These are phyloP conservation scores for Todiramphus saurophagus DNA, from an alignment of 2,113 vertebrate genomes.

Conservation along the genomic window DNA sequence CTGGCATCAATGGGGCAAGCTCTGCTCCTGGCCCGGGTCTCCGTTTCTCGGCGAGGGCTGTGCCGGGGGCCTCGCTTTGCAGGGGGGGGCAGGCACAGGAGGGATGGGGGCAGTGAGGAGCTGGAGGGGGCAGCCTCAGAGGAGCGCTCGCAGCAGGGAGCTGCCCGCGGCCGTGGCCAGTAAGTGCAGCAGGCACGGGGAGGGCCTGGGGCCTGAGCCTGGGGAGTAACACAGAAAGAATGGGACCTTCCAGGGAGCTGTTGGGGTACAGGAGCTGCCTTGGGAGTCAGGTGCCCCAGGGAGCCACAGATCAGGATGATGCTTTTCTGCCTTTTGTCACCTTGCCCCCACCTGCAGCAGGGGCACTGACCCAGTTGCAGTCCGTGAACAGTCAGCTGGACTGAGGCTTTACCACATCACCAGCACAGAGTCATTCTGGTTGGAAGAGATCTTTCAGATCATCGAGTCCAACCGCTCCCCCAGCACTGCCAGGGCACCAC, in stretches of 20 bases:
- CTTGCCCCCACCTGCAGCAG: fast-evolving
- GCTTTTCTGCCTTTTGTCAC: neutral
- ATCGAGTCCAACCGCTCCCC: too few species aligned
- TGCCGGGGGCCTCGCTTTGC: fast-evolving
- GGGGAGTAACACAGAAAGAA: neutral
- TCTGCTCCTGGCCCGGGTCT: too few species aligned
- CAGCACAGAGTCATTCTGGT: too few species aligned
- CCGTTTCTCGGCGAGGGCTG: neutral
- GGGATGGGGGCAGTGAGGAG: fast-evolving
- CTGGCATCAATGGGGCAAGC: neutral
- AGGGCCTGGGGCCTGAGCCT: slow-evolving; percentile 1
- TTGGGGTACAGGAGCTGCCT: neutral
- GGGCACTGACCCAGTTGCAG: neutral
- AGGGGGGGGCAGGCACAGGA: neutral
- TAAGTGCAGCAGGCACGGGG: neutral
- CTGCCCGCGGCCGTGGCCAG: fast-evolving
- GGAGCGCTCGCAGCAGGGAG: neutral
- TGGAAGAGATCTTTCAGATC: too few species aligned
- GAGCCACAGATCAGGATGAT: fast-evolving
- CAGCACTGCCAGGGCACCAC: too few species aligned
- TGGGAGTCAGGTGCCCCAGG: neutral
- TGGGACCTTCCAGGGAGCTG: neutral
- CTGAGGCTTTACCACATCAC: neutral
- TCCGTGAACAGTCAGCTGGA: fast-evolving
- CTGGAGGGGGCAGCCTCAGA: neutral